A percentile compares a stretch with the other conserved stretches of the same genome.
Conservation (phyloP, 2,113 vertebrate genomes). For the Chitala chitala region DNA sequence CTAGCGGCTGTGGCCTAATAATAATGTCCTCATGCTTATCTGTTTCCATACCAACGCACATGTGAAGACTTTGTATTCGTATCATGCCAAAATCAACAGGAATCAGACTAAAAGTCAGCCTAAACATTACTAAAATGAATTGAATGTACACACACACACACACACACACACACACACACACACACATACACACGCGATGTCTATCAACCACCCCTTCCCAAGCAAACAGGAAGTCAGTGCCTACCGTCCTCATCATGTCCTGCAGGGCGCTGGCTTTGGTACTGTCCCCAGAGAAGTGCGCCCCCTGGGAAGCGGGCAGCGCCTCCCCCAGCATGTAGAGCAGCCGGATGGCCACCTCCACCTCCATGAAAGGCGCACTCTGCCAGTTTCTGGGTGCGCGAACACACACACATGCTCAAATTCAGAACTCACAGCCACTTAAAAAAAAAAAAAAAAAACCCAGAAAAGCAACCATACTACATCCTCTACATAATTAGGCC, state of each 20-base stretch:
- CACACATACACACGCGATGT: no score
- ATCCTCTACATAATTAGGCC: no score
- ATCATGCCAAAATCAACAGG: no score
- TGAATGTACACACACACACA: no score
- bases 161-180: no score
- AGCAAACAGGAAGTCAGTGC: conserved; percentile 21
- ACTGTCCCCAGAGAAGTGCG: conserved; percentile 89
- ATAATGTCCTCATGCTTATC: no score
- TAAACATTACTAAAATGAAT: no score
- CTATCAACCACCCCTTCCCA: not conserved
- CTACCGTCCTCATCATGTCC: conserved; percentile 96
- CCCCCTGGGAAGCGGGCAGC: conserved; percentile 88
- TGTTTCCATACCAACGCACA: no score
- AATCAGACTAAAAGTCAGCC: no score
- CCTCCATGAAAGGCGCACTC: conserved; percentile 84
- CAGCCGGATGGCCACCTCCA: conserved; percentile 89
- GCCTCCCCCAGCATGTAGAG: conserved; percentile 97
- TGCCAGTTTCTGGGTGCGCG: conserved; percentile 76
- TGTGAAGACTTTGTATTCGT: no score
- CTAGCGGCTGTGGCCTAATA: no score
- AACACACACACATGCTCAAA: not conserved
- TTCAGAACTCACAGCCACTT: not conserved
- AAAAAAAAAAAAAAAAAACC: not conserved
- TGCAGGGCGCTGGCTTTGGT: conserved; percentile 87
- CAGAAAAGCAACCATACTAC: not conserved